Conservation (phyloP, 2,113 vertebrate genomes). For the Cavia aperea region DNA sequence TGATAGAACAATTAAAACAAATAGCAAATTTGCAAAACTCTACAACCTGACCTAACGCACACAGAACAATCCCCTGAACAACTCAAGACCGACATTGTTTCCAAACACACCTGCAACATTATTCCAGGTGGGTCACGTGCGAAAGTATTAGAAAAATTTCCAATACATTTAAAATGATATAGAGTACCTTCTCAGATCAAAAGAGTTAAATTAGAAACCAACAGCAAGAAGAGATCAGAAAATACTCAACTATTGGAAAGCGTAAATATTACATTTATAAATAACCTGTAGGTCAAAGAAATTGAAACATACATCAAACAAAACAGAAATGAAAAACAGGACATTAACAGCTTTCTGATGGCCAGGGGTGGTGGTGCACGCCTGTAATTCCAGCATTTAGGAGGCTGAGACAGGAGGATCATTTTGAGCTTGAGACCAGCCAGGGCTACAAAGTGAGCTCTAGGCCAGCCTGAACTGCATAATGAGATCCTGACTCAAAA, state of each 20-base stretch:
- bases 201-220: background rate
- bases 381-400: no score
- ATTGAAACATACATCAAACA: background rate
- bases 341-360: background rate
- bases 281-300: background rate
- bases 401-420: no score
- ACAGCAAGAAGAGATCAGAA: background rate
- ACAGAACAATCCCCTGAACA: background rate
- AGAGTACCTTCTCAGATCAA: background rate
- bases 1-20: background rate
- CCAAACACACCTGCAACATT: background rate
- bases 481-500: no score
- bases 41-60: background rate
- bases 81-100: background rate
- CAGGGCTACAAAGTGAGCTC: no score
- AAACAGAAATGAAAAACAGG: background rate
- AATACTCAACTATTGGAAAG: background rate
- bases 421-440: no score
- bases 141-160: background rate
- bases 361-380: no score
- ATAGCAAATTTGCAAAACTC: background rate
- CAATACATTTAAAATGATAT: background rate
- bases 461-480: no score
- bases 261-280: background rate
- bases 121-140: background rate